These are phyloP conservation scores for Mythimna loreyi DNA, from an alignment of 2,888 invertebrate species.

Conservation along the genomic window DNA sequence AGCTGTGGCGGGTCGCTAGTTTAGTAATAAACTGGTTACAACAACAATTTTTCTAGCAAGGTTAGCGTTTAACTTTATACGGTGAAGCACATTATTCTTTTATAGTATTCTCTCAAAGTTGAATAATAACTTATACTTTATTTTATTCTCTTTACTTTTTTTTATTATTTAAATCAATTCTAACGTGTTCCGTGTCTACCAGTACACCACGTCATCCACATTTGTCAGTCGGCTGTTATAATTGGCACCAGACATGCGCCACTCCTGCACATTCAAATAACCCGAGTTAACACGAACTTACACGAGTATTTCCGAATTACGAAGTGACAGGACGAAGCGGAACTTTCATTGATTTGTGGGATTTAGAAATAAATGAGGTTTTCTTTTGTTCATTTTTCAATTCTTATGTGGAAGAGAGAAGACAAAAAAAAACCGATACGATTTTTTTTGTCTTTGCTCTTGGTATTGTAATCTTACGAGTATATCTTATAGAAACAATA, in stretches of 20 bases:
- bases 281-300: constrained; percentile 60
- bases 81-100: too few species aligned
- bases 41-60: too few species aligned
- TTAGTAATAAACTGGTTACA: too few species aligned
- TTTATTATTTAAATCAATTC: neutral
- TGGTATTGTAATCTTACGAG: too few species aligned
- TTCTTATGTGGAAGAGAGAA: too few species aligned
- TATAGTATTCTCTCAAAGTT: too few species aligned
- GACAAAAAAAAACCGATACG: too few species aligned
- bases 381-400: constrained; percentile 33
- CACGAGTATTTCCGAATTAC: constrained; percentile 60
- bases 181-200: constrained; percentile 30
- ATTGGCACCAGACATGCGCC: constrained; percentile 70
- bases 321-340: constrained; percentile 53
- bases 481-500: too few species aligned
- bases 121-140: too few species aligned
- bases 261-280: constrained; percentile 64
- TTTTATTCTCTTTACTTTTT: neutral
- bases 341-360: constrained; percentile 53
- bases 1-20: too few species aligned
- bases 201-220: constrained; percentile 55
- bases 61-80: too few species aligned
- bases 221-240: constrained; percentile 71
- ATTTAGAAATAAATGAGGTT: constrained; percentile 25
- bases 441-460: too few species aligned